Conservation (phyloP, 2,888 invertebrate genomes). For the Brenthis daphne region DNA sequence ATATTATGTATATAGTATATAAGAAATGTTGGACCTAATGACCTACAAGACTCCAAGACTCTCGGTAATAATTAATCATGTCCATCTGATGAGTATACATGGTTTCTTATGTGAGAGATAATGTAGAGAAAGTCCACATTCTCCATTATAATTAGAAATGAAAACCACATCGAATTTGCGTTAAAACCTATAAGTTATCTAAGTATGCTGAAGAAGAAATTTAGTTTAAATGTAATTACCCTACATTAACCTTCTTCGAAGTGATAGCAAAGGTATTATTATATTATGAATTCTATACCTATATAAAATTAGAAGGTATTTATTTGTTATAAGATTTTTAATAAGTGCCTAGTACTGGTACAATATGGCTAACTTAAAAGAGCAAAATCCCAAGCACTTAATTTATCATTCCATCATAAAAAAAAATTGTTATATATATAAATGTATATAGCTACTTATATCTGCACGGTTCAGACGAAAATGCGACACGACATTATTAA, state of each 20-base stretch:
- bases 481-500: no score
- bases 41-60: conserved; percentile 48
- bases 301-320: no score
- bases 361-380: no score
- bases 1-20: not conserved
- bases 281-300: no score
- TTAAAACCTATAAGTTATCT: conserved; percentile 12
- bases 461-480: no score
- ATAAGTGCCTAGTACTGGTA: no score
- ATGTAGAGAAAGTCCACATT: conserved; percentile 25
- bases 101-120: conserved; percentile 26
- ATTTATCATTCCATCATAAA: no score
- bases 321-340: no score
- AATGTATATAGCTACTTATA: no score
- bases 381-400: no score
- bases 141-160: conserved; percentile 21
- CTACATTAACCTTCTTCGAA: not conserved
- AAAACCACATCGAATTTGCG: conserved; percentile 13
- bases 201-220: conserved; percentile 12
- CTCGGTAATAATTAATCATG: conserved; percentile 59
- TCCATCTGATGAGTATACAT: conserved; percentile 55
- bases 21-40: conserved; percentile 50
- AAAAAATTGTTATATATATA: no score
- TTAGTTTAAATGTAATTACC: not conserved
- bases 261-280: not conserved